phyloP scores from a whole-genome alignment of 2,888 invertebrate species.

The Tetragnatha montana region DNA sequence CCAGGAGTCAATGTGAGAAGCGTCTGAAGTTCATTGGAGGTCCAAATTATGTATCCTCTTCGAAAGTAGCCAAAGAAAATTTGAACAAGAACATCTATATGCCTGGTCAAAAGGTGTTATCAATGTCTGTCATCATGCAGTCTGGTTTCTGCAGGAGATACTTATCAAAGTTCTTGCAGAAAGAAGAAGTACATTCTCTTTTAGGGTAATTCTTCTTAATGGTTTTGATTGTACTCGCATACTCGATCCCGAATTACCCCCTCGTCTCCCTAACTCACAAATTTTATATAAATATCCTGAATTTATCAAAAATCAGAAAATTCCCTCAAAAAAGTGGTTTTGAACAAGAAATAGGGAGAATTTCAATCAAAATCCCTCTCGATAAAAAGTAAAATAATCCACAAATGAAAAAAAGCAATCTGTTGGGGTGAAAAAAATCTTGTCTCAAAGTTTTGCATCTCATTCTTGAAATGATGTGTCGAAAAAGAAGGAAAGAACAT shows the following conservation, averaged over 20 bases:
- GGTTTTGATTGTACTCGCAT: neutral
- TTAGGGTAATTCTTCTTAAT: constrained; percentile 78
- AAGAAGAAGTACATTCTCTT: constrained; percentile 87
- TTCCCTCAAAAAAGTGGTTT: too few relatives aligned
- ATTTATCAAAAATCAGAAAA: too few relatives aligned
- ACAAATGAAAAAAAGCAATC: too few relatives aligned
- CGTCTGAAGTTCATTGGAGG: constrained; percentile 85
- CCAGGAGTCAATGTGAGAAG: constrained; percentile 88
- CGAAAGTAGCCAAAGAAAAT: constrained; percentile 38
- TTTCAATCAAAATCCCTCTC: too few relatives aligned
- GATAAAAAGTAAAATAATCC: too few relatives aligned
- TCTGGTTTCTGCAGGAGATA: constrained; percentile 88
- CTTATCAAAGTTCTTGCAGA: constrained; percentile 87
- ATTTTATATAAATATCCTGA: neutral
- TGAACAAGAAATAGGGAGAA: too few relatives aligned
- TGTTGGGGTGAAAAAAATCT: too few relatives aligned
- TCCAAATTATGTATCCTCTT: constrained; percentile 79
- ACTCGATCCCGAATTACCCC: too few relatives aligned
- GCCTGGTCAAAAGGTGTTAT: constrained; percentile 78
- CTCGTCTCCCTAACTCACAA: too few relatives aligned
- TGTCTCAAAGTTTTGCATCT: too few relatives aligned
- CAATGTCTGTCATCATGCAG: constrained; percentile 84
- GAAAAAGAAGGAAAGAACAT: too few relatives aligned
- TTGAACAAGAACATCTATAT: constrained; percentile 71
- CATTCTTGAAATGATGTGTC: too few relatives aligned